These are phyloP conservation scores for Timandra comae DNA, from an alignment of 2,888 invertebrate species.

Conservation along the genomic window DNA sequence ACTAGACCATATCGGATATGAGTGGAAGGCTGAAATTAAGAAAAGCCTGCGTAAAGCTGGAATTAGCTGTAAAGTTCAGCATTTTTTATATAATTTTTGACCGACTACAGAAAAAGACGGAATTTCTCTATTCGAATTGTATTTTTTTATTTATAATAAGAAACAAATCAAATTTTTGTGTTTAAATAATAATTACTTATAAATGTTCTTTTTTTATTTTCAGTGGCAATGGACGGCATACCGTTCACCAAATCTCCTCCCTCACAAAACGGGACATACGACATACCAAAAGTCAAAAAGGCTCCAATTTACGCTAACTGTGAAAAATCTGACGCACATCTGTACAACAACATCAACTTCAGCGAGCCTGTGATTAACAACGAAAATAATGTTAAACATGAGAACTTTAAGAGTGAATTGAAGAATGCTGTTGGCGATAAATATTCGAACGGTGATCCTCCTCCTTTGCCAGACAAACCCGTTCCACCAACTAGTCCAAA, in stretches of 20 bases:
- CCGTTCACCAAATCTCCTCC: constrained; percentile 47
- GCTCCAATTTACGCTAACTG: constrained; percentile 60
- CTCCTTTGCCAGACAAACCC: constrained; percentile 53
- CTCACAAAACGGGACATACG: constrained; percentile 47
- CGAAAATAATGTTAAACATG: constrained; percentile 48
- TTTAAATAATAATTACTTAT: background rate
- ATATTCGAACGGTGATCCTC: constrained; percentile 42
- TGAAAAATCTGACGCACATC: constrained; percentile 40
- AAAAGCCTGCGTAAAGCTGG: no score
- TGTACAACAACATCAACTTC: constrained; percentile 57
- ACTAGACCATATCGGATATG: constrained; percentile 78
- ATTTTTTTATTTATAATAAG: background rate
- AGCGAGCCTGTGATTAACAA: constrained; percentile 51
- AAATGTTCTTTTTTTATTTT: constrained; percentile 19
- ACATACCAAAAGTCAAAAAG: constrained; percentile 36
- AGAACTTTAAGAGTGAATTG: constrained; percentile 55
- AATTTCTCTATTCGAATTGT: no score
- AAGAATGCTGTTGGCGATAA: constrained; percentile 59
- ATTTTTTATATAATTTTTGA: no score
- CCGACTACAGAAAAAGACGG: no score
- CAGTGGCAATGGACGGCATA: constrained; percentile 68
- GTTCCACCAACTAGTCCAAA: constrained; percentile 52
- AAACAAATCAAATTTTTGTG: background rate
- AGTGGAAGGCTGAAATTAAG: fast-evolving
- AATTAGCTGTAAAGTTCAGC: no score